Evolutionary conservation across 2,113 vertebrate genomes (phyloP), one percentile per base, ranked within the genome.

Genomic region (Vulpes vulpes): DNA sequence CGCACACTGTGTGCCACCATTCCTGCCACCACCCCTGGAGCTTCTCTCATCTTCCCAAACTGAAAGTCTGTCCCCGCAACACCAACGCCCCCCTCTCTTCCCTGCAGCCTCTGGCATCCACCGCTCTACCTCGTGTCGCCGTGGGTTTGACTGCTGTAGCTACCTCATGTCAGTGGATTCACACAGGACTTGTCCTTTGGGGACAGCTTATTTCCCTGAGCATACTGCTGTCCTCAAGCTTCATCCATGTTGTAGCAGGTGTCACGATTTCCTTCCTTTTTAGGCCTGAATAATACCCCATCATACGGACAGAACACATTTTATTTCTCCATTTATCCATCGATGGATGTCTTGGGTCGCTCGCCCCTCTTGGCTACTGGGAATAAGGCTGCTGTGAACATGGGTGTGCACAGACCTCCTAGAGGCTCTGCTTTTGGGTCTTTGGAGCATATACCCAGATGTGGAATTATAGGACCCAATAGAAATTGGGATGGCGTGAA

Each of bases 1-100:
- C 11, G 79, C 5, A 4, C 30, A 1, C 4, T 11, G 27, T 17
- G 43, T 5, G 59, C 4, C 4, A 1, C 88, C 5, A 0, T 51
- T 23, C 2, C 30, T 59, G 2, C 49, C 43, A 5, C 12, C 38
- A 10, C 4, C 73, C 32, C 20, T 22, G 2, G 88, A 64, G 51
- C 32, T 17, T 1, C 25, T 4, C 25, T 14, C 23, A 0, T 55
- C 74, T 20, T 79, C 74, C 43, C 60, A 11, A 74, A 23, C 20
- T 2, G 22, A 51, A n/a, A 16, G 11, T 51, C n/a, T 7, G 38
- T n/a, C 57, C 73, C 43, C 59, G 1, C 19, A 16, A 20, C 22
- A 14, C 20, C 0, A 1, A 7, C 43, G 53, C 20, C 43, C 43
- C 43, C 0, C 5, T 11, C 38, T 38, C 35, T 8, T 4, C 5